Conservation (phyloP, 2,888 invertebrate genomes). For the Andrena haemorrhoa region DNA sequence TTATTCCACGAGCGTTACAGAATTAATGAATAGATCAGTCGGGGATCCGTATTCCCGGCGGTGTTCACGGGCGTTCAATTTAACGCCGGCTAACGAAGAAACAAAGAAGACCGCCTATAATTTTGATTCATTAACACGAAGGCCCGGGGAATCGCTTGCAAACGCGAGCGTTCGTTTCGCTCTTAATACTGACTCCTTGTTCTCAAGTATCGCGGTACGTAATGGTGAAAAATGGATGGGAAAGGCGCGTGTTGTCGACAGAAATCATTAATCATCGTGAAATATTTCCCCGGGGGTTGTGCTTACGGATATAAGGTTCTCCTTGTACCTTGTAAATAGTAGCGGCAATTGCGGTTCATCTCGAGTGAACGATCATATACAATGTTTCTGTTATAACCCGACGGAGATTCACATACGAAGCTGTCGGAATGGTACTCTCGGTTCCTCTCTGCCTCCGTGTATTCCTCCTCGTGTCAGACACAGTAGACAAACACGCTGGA, state of each 20-base stretch:
- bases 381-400: conserved; percentile 53
- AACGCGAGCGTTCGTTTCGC: conserved; percentile 5
- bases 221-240: conserved; percentile 59
- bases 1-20: conserved; percentile 22
- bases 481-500: conserved; percentile 34
- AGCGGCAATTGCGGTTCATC: conserved; percentile 53
- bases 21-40: conserved; percentile 28
- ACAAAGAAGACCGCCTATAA: neutral
- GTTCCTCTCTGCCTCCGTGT: neutral
- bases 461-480: neutral
- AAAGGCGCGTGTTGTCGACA: conserved; percentile 31
- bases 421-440: conserved; percentile 6
- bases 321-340: conserved; percentile 45
- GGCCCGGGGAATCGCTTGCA: neutral
- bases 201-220: conserved; percentile 42
- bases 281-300: conserved; percentile 44
- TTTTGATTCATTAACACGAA: conserved; percentile 27
- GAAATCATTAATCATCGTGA: conserved; percentile 65
- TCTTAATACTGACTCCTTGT: conserved; percentile 38
- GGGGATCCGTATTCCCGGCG: neutral
- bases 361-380: conserved; percentile 51
- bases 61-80: neutral
- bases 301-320: conserved; percentile 35
- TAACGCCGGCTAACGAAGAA: neutral
- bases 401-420: conserved; percentile 5